Conservation (phyloP, 1,140 invertebrate genomes). For the Antheraea pernyi region DNA sequence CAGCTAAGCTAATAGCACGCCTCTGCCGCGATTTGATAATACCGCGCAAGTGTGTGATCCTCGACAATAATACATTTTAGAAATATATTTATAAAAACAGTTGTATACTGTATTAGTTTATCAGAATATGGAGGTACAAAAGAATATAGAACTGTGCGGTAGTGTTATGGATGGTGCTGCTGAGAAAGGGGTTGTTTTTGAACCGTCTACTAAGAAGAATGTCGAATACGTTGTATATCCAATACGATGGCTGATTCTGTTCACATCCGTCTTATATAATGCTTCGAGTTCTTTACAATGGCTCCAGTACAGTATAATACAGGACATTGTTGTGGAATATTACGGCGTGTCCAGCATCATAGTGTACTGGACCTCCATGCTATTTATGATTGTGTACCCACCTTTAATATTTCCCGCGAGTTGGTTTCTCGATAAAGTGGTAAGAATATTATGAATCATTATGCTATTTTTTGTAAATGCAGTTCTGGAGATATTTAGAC, state of each 20-base stretch:
- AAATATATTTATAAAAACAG: neutral
- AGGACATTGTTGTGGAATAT: slow-evolving; percentile 86
- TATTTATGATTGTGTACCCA: slow-evolving; percentile 98
- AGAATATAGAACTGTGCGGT: slow-evolving; percentile 63
- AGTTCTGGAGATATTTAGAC: no score
- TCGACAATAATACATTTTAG: slow-evolving; percentile 53
- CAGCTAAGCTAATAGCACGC: slow-evolving; percentile 43
- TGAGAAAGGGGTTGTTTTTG: slow-evolving; percentile 56
- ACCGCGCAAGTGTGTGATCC: slow-evolving; percentile 21
- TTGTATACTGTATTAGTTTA: neutral
- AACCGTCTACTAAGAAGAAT: slow-evolving; percentile 63
- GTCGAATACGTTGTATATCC: slow-evolving; percentile 86
- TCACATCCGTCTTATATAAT: slow-evolving; percentile 94
- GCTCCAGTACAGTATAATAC: slow-evolving; percentile 94
- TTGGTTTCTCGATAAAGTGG: slow-evolving; percentile 93
- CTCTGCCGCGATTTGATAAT: slow-evolving; percentile 19
- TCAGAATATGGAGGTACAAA: slow-evolving; percentile 49
- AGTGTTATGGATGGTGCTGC: slow-evolving; percentile 72
- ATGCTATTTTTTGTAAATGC: no score
- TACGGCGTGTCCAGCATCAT: slow-evolving; percentile 86
- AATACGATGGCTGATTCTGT: slow-evolving; percentile 92
- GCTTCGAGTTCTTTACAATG: slow-evolving; percentile 94
- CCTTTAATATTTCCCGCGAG: slow-evolving; percentile 97
- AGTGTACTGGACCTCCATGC: slow-evolving; percentile 98
- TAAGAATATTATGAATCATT: slow-evolving; percentile 71